Conservation (phyloP, 2,113 vertebrate genomes). For the Channa argus region DNA sequence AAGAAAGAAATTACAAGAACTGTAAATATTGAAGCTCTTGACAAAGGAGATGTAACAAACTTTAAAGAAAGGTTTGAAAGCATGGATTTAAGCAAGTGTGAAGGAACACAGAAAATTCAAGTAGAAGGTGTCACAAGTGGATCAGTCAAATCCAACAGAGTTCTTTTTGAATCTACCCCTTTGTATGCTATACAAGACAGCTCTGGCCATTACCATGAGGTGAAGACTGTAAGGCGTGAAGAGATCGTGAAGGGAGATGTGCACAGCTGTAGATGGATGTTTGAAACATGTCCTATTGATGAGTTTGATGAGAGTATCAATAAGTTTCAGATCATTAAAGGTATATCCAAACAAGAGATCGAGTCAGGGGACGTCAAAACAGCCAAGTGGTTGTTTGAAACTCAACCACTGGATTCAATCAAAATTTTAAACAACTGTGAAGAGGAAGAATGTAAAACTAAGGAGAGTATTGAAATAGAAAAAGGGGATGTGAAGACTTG, state of each 20-base stretch:
- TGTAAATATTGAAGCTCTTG: constrained; percentile 88
- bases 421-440: constrained; percentile 84
- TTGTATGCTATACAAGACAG: constrained; percentile 92
- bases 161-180: constrained; percentile 91
- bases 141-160: constrained; percentile 88
- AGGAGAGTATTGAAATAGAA: constrained; percentile 82
- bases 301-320: constrained; percentile 91
- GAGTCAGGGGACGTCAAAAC: constrained; percentile 93
- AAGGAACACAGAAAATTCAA: constrained; percentile 87
- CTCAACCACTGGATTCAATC: constrained; percentile 90
- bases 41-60: constrained; percentile 89
- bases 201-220: constrained; percentile 91
- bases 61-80: constrained; percentile 90
- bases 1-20: constrained; percentile 86
- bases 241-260: constrained; percentile 92
- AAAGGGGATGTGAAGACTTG: constrained; percentile 92
- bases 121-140: constrained; percentile 90
- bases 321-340: constrained; percentile 92
- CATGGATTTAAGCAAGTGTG: constrained; percentile 87
- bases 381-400: constrained; percentile 95
- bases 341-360: constrained; percentile 93
- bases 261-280: constrained; percentile 92
- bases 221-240: constrained; percentile 91
- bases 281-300: constrained; percentile 93
- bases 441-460: constrained; percentile 80